A percentile compares a stretch with the other conserved stretches of the same genome.
phyloP scores from a whole-genome alignment of 1,140 invertebrate species.

The Leptinotarsa texana region DNA sequence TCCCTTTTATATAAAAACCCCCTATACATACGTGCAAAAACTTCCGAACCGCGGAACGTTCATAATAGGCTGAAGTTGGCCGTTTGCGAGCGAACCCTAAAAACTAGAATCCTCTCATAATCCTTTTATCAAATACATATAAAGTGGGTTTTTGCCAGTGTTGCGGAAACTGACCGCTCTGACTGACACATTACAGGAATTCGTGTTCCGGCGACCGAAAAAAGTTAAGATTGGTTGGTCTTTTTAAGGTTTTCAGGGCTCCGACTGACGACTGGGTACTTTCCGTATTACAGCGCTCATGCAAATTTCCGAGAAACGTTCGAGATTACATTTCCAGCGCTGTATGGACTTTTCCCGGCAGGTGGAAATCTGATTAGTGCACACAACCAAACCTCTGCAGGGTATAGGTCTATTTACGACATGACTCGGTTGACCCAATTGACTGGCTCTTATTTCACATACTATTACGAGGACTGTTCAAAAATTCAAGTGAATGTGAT shows the following conservation, averaged over 20 bases:
- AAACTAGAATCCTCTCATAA: constrained; percentile 31
- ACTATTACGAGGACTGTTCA: too few species aligned
- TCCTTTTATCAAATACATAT: constrained; percentile 38
- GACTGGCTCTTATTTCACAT: too few species aligned
- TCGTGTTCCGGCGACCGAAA: neutral
- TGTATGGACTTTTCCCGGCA: neutral
- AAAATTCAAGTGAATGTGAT: too few species aligned
- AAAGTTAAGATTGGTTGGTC: constrained; percentile 3
- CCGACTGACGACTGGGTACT: neutral
- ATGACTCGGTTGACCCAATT: neutral
- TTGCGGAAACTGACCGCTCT: constrained; percentile 28
- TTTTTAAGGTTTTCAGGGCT: neutral
- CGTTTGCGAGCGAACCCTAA: neutral
- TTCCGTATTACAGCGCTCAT: constrained; percentile 8
- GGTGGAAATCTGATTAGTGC: constrained; percentile 17
- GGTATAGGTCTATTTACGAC: neutral
- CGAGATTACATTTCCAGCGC: constrained; percentile 6
- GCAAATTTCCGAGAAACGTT: neutral
- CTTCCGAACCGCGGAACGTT: constrained; percentile 15
- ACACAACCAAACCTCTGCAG: neutral
- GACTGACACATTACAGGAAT: neutral
- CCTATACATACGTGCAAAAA: constrained; percentile 8
- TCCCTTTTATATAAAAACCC: neutral
- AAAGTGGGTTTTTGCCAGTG: constrained; percentile 36
- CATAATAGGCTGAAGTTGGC: constrained; percentile 25